Evolutionary conservation across 1,140 invertebrate species (phyloP).

Genomic region (Littorina saxatilis): DNA sequence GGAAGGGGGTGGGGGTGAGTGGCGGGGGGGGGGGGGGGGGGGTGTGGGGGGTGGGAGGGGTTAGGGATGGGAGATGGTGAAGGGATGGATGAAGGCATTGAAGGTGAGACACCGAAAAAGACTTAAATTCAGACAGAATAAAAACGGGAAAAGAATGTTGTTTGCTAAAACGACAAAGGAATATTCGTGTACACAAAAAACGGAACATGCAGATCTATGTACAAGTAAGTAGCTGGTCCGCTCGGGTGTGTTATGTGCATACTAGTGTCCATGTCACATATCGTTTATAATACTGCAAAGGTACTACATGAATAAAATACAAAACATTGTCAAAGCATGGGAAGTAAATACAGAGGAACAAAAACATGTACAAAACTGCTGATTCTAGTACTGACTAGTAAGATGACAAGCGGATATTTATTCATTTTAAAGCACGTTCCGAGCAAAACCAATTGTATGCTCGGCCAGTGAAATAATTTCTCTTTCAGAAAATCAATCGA

Average conservation of each 20-base stretch:
- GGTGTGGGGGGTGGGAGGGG: too few species aligned
- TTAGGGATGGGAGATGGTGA: neutral
- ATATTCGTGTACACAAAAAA: neutral
- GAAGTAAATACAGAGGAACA: neutral
- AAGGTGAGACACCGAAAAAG: neutral
- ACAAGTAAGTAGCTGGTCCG: neutral
- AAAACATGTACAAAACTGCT: neutral
- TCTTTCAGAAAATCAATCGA: too few species aligned
- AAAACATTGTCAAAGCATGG: neutral
- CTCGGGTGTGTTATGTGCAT: neutral
- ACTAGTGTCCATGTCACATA: neutral
- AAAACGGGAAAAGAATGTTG: neutral
- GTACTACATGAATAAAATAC: neutral
- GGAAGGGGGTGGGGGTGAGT: neutral
- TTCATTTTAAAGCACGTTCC: neutral
- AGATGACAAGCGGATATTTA: neutral
- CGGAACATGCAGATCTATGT: neutral
- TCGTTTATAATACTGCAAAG: neutral
- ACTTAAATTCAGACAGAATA: neutral
- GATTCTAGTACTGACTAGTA: neutral
- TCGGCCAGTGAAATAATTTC: too few species aligned
- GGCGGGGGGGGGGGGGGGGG: neutral
- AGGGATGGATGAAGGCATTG: neutral
- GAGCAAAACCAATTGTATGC: too few species aligned
- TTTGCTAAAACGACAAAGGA: too few species aligned